Conservation (phyloP, 2,113 vertebrate genomes). For the Rhea americana region DNA sequence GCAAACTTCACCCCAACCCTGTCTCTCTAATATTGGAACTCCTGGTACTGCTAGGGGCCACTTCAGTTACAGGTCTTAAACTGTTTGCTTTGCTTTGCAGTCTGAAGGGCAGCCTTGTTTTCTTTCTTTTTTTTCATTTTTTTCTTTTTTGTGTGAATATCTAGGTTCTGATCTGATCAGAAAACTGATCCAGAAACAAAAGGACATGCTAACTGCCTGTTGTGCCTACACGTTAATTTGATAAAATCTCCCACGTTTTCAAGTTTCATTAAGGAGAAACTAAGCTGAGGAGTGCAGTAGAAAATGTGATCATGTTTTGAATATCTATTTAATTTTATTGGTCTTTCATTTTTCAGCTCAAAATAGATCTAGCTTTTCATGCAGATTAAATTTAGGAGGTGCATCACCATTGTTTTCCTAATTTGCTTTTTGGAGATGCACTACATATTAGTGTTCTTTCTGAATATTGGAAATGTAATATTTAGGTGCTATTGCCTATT, state of each 20-base stretch:
- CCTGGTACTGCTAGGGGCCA: background rate
- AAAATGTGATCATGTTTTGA: background rate
- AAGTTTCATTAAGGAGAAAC: background rate
- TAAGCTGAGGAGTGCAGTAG: background rate
- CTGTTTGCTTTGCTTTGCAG: background rate
- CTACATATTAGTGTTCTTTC: background rate
- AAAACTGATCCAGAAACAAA: slow-evolving; percentile 1
- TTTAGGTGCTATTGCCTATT: background rate
- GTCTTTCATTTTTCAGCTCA: background rate
- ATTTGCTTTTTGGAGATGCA: background rate
- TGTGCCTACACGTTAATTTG: background rate
- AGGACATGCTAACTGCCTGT: background rate
- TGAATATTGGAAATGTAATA: background rate
- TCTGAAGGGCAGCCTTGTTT: background rate
- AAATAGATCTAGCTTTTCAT: background rate
- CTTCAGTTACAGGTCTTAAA: background rate
- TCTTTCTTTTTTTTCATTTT: background rate
- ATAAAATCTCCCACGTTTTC: background rate
- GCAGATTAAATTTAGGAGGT: background rate
- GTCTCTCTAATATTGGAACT: background rate
- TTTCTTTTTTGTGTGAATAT: background rate
- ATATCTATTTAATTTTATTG: background rate
- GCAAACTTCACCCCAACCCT: background rate
- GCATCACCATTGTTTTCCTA: background rate
- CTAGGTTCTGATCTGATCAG: background rate